These are phyloP conservation scores for Cydia pomonella DNA, from an alignment of 1,140 invertebrate genomes.

Conservation along the genomic window DNA sequence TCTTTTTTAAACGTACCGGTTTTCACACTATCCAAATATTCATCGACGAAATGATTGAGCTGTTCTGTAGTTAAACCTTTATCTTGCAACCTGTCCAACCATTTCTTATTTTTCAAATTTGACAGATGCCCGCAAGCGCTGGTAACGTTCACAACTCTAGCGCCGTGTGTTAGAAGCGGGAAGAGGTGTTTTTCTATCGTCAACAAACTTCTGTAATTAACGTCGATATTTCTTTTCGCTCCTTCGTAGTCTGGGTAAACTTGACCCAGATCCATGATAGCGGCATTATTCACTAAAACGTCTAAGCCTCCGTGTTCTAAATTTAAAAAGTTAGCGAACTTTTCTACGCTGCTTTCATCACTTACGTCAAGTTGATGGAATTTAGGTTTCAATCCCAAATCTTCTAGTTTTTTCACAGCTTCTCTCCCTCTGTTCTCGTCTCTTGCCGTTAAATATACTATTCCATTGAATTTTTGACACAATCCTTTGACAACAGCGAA, in stretches of 20 bases:
- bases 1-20: constrained; percentile 72
- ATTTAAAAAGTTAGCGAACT: constrained; percentile 83
- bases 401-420: constrained; percentile 81
- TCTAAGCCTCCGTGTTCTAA: constrained; percentile 87
- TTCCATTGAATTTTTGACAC: constrained; percentile 83
- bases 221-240: constrained; percentile 85
- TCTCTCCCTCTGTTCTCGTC: constrained; percentile 79
- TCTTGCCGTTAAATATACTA: constrained; percentile 85
- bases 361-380: constrained; percentile 88
- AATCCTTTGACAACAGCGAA: constrained; percentile 85
- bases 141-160: constrained; percentile 88
- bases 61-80: constrained; percentile 80
- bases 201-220: constrained; percentile 86
- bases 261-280: constrained; percentile 85
- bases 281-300: constrained; percentile 92
- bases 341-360: constrained; percentile 81
- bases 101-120: constrained; percentile 81
- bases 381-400: constrained; percentile 77
- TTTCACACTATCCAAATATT: constrained; percentile 83
- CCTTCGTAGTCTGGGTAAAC: constrained; percentile 85
- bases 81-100: constrained; percentile 54
- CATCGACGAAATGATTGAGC: constrained; percentile 83
- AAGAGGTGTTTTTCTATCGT: constrained; percentile 85
- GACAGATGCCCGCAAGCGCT: constrained; percentile 84
- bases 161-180: constrained; percentile 85